phyloP scores from a whole-genome alignment of 2,888 invertebrate genomes.

The Ormyrus pomaceus region DNA sequence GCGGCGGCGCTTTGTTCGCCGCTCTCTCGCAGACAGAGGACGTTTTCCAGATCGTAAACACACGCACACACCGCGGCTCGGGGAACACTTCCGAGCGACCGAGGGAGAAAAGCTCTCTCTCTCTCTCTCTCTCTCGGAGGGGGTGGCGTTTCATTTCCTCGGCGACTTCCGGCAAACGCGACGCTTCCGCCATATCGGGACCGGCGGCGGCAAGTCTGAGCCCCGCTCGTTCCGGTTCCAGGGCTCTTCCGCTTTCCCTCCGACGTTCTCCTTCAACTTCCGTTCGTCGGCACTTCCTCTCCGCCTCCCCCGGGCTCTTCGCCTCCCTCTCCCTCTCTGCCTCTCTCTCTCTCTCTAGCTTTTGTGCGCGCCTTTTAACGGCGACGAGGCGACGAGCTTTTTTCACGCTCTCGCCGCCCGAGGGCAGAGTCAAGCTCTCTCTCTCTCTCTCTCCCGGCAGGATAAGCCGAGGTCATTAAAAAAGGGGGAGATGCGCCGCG shows the following conservation, averaged over 20 bases:
- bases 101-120: constrained; percentile 29
- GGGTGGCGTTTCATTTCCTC: constrained; percentile 74
- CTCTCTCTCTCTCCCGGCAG: background rate
- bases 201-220: constrained; percentile 58
- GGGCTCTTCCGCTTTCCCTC: constrained; percentile 61
- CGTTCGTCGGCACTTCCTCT: constrained; percentile 61
- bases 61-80: constrained; percentile 3
- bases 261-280: constrained; percentile 62
- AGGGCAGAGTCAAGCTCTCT: background rate
- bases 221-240: constrained; percentile 67
- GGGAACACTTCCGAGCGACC: background rate
- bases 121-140: background rate
- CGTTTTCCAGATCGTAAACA: constrained; percentile 46
- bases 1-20: constrained; percentile 2
- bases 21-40: constrained; percentile 5
- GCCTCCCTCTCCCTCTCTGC: constrained; percentile 41
- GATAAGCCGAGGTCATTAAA: constrained; percentile 20
- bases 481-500: background rate
- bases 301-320: constrained; percentile 22
- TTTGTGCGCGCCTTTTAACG: constrained; percentile 26
- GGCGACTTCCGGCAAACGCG: constrained; percentile 75
- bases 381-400: background rate
- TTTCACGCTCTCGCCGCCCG: background rate
- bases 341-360: constrained; percentile 47
- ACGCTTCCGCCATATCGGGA: constrained; percentile 72